A percentile compares a stretch with the other conserved stretches of the same genome.
These are phyloP conservation scores for Macrocentrus cingulum DNA, from an alignment of 1,140 invertebrate genomes.

Conservation along the genomic window DNA sequence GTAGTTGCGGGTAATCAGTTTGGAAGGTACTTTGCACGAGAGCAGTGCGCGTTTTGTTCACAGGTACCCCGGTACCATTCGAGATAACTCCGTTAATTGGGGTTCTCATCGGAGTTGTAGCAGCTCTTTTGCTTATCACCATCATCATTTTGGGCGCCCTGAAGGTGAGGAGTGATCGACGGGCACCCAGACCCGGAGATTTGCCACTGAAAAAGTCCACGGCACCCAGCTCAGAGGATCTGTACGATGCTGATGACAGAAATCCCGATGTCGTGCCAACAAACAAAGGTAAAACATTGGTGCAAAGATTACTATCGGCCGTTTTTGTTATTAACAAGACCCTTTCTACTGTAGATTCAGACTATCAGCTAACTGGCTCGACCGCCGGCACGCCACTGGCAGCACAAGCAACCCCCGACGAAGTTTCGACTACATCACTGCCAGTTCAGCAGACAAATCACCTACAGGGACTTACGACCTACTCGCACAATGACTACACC, in stretches of 20 bases:
- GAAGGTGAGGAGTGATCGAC: conserved; percentile 63
- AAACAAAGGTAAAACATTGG: conserved; percentile 72
- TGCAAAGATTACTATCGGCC: not conserved
- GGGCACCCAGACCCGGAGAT: conserved; percentile 64
- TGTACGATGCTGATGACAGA: conserved; percentile 74
- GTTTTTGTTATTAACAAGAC: not conserved
- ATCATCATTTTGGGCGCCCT: conserved; percentile 71
- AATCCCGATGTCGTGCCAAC: conserved; percentile 84
- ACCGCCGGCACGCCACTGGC: conserved; percentile 61
- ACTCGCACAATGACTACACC: conserved; percentile 52
- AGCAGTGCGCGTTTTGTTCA: conserved; percentile 56
- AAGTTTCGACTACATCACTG: conserved; percentile 48
- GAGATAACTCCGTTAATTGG: conserved; percentile 76
- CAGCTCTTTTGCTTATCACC: conserved; percentile 69
- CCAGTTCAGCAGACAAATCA: conserved; percentile 50
- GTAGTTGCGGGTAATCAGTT: no score
- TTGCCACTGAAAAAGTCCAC: conserved; percentile 70
- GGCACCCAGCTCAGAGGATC: conserved; percentile 69
- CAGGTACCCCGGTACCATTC: conserved; percentile 65
- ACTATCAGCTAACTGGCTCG: conserved; percentile 65
- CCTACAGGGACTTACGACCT: conserved; percentile 44
- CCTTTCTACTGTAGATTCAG: conserved; percentile 54
- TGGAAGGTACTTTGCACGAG: conserved; percentile 44
- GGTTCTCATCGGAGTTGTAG: conserved; percentile 71
- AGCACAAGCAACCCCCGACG: conserved; percentile 53